Conservation (phyloP, 2,113 vertebrate genomes). For the Charina bottae region DNA sequence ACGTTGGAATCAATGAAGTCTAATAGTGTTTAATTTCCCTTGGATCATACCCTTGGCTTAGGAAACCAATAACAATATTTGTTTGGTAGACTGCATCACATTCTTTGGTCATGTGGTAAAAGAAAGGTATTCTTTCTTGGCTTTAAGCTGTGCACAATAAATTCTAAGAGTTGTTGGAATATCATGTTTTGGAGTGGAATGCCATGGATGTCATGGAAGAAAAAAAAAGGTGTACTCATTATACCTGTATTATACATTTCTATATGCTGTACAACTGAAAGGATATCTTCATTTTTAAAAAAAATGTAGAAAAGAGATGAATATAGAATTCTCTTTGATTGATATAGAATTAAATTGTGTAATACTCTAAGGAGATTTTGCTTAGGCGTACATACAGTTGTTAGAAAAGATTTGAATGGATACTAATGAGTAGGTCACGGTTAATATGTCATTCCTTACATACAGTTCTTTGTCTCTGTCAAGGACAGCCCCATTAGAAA, state of each 20-base stretch:
- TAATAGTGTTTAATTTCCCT: neutral
- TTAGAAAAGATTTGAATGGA: constrained; percentile 19
- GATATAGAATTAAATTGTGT: neutral
- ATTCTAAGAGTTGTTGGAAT: neutral
- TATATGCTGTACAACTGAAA: neutral
- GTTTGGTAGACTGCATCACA: neutral
- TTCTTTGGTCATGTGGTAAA: neutral
- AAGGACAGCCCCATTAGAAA: constrained; percentile 39
- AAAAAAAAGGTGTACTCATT: neutral
- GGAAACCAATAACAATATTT: neutral
- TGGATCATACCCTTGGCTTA: neutral
- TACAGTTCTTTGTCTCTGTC: constrained; percentile 33
- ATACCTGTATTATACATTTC: neutral
- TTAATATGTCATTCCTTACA: constrained; percentile 43
- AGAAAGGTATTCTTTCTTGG: neutral
- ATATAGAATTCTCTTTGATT: too few relatives aligned
- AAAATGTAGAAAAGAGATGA: neutral
- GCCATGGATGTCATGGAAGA: neutral
- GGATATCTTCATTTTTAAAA: neutral
- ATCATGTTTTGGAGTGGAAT: neutral
- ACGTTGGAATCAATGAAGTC: neutral
- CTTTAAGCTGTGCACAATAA: neutral
- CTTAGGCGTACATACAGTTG: neutral
- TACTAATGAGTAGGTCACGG: constrained; percentile 32
- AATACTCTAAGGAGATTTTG: constrained; percentile 11